Base-by-base conservation (phyloP, 2,888 invertebrate species). In the Troides aeacus region DNA sequence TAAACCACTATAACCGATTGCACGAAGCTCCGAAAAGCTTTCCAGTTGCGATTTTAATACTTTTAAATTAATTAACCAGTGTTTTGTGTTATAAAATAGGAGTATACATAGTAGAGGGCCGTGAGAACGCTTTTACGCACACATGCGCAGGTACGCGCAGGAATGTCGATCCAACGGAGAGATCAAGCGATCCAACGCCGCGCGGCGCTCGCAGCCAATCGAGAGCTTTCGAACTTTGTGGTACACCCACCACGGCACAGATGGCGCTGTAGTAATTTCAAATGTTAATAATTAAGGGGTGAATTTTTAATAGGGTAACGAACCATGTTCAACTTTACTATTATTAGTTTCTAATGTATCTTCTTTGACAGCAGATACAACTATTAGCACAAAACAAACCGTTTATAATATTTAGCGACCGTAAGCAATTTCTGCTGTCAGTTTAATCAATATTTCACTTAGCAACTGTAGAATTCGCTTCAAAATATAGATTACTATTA, bases 131-230 rank as follows among this genome's bases (percentile, higher is more conserved):
- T 75, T 42, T 75, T 76, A 91, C 90, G 63, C 90, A 92, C 91
- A 90, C 90, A 90, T 81, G 42, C 62, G 85, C 80, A 83, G 74
- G 76, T 90, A 91, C 92, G 91, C 91, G 89, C 75, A 90, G 92
- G 93, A 93, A 93, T 93, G 92, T 92, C 86, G 92, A 88, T 88
- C 92, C 89, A 91, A 91, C 91, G 89, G 90, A 89, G 90, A 91
- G 92, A 92, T 92, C 89, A 87, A 89, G 89, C 90, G 85, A 87
- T 87, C 86, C 87, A 85, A 83, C 85, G 82, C 82, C 80, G 81
- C 79, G 81, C 81, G 79, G 83, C 83, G 84, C 81, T 81, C 81
- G 77, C 82, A 82, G 78, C 89, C 87, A 87, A 87, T 87, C 76
- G 80, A 73, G 84, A 90, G 90, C 90, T 91, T 92, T 89, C 78